Evolutionary conservation across 2,888 invertebrate genomes (phyloP).

Genomic region (Pseudeuparius sepicola): DNA sequence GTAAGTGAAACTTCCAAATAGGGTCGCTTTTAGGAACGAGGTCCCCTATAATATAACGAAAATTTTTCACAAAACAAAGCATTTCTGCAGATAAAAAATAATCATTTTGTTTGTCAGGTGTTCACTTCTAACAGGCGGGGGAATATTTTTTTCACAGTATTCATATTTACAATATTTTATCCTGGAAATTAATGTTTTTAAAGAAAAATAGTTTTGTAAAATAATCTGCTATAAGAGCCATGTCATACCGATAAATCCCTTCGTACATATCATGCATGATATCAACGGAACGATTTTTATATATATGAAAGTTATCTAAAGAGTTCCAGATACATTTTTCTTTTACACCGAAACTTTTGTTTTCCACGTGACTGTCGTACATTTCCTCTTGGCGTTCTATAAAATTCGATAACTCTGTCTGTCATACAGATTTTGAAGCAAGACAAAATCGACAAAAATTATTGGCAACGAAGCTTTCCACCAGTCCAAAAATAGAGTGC

Average conservation of each 20-base stretch:
- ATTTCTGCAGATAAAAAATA: conserved; percentile 14
- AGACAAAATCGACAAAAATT: conserved; percentile 28
- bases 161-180: conserved; percentile 22
- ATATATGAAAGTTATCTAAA: conserved; percentile 26
- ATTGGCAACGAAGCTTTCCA: conserved; percentile 26
- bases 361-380: conserved; percentile 4
- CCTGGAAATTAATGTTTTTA: conserved; percentile 21
- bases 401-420: no score
- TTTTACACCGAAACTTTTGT: conserved; percentile 21
- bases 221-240: conserved; percentile 23
- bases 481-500: conserved; percentile 25
- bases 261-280: conserved; percentile 31
- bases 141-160: conserved; percentile 20
- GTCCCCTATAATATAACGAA: conserved; percentile 6
- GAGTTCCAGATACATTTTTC: conserved; percentile 26
- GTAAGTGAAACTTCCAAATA: conserved; percentile 6
- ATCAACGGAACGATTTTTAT: conserved; percentile 27
- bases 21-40: neutral
- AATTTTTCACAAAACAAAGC: conserved; percentile 10
- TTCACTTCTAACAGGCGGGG: conserved; percentile 11
- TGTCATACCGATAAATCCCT: conserved; percentile 27
- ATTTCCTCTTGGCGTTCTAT: no score
- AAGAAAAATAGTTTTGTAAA: conserved; percentile 12
- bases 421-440: no score
- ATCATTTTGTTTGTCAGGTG: conserved; percentile 10